phyloP scores from a whole-genome alignment of 2,113 vertebrate species.

The Gila orcuttii region DNA sequence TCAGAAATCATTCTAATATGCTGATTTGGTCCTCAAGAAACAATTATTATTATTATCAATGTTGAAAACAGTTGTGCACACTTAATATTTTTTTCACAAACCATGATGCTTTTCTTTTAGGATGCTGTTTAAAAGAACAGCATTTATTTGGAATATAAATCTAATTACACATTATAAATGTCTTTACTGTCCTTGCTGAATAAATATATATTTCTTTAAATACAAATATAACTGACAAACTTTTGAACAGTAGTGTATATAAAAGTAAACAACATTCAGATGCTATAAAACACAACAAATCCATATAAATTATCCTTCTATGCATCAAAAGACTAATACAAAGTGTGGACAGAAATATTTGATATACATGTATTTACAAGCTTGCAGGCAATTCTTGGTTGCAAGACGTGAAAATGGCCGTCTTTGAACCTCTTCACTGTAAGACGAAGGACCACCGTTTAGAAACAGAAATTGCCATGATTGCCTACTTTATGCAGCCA shows the following conservation, averaged over 20 bases:
- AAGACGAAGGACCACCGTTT: too few relatives aligned
- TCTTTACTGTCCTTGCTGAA: neutral
- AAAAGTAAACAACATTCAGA: neutral
- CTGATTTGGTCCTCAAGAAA: neutral
- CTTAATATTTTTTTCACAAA: neutral
- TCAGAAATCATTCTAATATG: neutral
- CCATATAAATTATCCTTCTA: neutral
- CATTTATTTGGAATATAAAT: neutral
- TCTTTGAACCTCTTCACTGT: too few relatives aligned
- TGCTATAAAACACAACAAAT: neutral
- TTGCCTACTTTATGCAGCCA: too few relatives aligned
- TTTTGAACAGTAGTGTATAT: neutral
- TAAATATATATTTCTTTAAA: too few relatives aligned
- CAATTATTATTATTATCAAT: neutral
- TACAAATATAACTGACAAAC: too few relatives aligned
- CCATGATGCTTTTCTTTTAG: neutral
- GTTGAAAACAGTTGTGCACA: neutral
- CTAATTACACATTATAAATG: neutral
- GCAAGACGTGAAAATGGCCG: too few relatives aligned
- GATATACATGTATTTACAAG: neutral
- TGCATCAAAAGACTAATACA: neutral
- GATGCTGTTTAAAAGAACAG: neutral
- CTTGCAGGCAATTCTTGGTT: neutral
- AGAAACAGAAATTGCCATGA: too few relatives aligned
- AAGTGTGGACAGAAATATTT: neutral